Conservation (phyloP, 2,888 invertebrate species). For the Prosopocoilus inquinatus region DNA sequence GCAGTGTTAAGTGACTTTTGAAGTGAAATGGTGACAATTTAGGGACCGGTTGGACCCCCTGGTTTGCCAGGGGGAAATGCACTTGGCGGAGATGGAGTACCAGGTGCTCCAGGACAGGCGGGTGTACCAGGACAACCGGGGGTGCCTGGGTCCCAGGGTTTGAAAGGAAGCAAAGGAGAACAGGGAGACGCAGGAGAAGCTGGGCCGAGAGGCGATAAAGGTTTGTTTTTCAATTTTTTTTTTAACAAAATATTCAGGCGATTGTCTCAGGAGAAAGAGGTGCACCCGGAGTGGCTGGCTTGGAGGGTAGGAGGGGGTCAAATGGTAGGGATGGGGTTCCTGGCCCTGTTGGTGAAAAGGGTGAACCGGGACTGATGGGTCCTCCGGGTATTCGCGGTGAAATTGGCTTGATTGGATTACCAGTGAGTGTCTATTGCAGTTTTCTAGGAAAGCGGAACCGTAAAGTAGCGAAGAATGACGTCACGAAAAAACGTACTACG, state of each 20-base stretch:
- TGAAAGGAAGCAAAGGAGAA: conserved; percentile 40
- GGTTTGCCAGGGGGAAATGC: conserved; percentile 37
- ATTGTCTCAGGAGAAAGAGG: conserved; percentile 23
- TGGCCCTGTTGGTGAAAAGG: conserved; percentile 51
- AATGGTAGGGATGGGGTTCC: conserved; percentile 2
- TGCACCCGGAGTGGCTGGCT: conserved; percentile 16
- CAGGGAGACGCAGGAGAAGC: conserved; percentile 53
- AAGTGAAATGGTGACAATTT: neutral
- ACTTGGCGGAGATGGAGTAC: conserved; percentile 1
- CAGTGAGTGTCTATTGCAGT: neutral
- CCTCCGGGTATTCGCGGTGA: conserved; percentile 20
- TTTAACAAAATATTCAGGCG: neutral
- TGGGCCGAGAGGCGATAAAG: conserved; percentile 17
- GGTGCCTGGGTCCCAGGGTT: conserved; percentile 23
- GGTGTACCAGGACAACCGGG: conserved; percentile 33
- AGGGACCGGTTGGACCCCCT: conserved; percentile 24
- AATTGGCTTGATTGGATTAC: neutral
- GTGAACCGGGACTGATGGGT: conserved; percentile 35
- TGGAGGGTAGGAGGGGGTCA: conserved; percentile 14
- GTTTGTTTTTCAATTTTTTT: neutral
- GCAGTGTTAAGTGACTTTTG: neutral
- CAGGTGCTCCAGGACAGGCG: conserved; percentile 23
- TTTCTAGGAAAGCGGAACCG: too few relatives aligned
- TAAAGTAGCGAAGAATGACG: too few relatives aligned
- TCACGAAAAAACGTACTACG: too few relatives aligned